Evolutionary conservation across 1,140 invertebrate genomes (phyloP), one percentile per base, ranked within the genome.

Genomic region (Drosophila arizonae): DNA sequence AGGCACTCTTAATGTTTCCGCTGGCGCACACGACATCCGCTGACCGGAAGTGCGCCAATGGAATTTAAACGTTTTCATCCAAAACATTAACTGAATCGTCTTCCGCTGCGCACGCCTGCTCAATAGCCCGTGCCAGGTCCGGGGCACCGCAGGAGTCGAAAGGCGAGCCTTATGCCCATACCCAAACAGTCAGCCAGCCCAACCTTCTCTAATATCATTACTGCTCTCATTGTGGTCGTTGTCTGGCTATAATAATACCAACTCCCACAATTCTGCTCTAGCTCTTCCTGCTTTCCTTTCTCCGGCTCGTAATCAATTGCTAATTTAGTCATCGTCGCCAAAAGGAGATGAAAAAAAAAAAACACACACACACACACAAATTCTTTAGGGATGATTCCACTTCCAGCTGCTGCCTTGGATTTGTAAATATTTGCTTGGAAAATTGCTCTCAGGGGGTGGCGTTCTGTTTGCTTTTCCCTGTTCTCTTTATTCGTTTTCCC

Each of bases 31-130:
- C 82, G 82, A 82, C 82, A 82, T 87, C 82, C 82, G 82, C 45
- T 88, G 84, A 87, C 79, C 82, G 82, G 82, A 86, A 79, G 82
- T 86, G 79, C 79, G 82, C 79, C 82, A 86, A 86, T 86, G 82
- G 82, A 87, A 86, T 86, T 86, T 86, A 86, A 86, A 86, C 82
- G 82, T 77, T 86, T 86, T 77, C 84, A 86, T 86, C 82, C 82
- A 86, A 87, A 87, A 82, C 84, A 86, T 86, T 86, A 86, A 86
- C 84, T 86, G 76, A 79, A 77, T 76, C 79, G 79, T 81, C 84
- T 88, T 86, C 84, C 82, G 82, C 41, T 72, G 84, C 69, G 82
- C 84, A 87, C 84, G 82, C 82, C 82, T 87, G 82, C 50, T 87
- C 82, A 87, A 87, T 87, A 87, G 64, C 76, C 82, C 82, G 72